Base-by-base conservation (phyloP, 2,888 invertebrate genomes). In the Antheraea assamensis region DNA sequence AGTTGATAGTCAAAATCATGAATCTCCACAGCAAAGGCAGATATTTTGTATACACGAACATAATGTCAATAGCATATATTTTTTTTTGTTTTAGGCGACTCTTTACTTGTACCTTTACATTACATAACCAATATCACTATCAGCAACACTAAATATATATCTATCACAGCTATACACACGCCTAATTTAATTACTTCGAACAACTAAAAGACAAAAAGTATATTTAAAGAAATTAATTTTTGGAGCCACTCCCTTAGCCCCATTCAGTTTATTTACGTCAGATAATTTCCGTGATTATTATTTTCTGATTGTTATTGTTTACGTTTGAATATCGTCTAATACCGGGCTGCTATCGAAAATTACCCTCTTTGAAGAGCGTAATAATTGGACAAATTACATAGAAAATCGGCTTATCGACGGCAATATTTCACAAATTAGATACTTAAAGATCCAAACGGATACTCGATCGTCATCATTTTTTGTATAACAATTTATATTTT, bases 361-460 rank as follows among this genome's bases (percentile, higher is more conserved):
- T 90, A 88, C 87, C 81, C 83, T 82, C 87, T 82, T 88, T 90
- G 88, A 83, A 87, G 87, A 88, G 87, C 84, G 87, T 86, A 88
- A 91, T 93, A 91, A 93, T 91, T 92, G 88, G 87, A 78, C 83
- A 88, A 92, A 92, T 93, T 90, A 88, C 85, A 80, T 81, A 78
- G 79, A 78, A 89, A 92, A 92, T 90, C 92, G 88, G 85, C 90
- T 92, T 91, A 89, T 76, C 80, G 80, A 78, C 82, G 81, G 78
- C 78, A 88, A 91, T 90, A 88, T 86, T 83, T 85, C 81, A 80
- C 85, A 90, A 93, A 92, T 92, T 90, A 90, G 90, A 81, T 89
- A 89, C 90, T 93, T 90, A 88, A 88, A 86, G 90, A 91, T 91
- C 79, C 30, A 74, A 82, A 79, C 82, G 83, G 82, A 83, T 35